Percentiles rank a stretch among this genome's conserved stretches.
These are phyloP conservation scores for Lemur catta DNA, from an alignment of 2,797 vertebrate species.

Conservation along the genomic window DNA sequence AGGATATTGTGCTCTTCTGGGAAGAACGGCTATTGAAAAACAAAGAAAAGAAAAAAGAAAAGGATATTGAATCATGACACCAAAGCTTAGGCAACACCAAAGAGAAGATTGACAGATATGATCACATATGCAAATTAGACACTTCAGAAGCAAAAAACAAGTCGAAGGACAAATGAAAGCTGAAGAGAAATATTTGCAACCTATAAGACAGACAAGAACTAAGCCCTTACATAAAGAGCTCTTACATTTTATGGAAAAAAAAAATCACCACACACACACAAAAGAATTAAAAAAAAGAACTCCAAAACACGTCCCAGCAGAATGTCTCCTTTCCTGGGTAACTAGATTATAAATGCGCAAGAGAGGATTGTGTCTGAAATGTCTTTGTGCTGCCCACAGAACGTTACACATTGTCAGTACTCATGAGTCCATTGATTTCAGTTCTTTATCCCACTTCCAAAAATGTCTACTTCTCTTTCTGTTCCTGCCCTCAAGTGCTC, in stretches of 20 bases:
- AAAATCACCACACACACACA: too few species aligned
- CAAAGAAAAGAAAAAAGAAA: background rate
- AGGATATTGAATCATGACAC: background rate
- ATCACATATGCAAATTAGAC: background rate
- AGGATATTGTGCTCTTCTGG: too few species aligned
- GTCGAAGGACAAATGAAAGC: conserved; percentile 22
- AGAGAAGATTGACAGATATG: background rate
- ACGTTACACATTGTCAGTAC: background rate
- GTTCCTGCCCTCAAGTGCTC: background rate
- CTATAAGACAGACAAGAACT: background rate
- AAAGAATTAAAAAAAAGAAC: too few species aligned
- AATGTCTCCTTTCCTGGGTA: background rate
- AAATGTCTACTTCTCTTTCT: background rate
- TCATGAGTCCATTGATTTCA: background rate
- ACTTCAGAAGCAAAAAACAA: background rate
- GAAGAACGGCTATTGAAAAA: background rate
- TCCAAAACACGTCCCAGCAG: background rate
- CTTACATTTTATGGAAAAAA: background rate
- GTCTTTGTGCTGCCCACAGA: background rate
- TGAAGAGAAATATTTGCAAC: background rate
- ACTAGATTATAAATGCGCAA: background rate
- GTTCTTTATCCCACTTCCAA: background rate
- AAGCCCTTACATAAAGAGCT: background rate
- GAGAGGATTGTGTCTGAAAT: background rate
- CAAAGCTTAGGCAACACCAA: background rate